These are phyloP conservation scores for Australoheros scitulus DNA, from an alignment of 2,113 vertebrate species.

Conservation along the genomic window DNA sequence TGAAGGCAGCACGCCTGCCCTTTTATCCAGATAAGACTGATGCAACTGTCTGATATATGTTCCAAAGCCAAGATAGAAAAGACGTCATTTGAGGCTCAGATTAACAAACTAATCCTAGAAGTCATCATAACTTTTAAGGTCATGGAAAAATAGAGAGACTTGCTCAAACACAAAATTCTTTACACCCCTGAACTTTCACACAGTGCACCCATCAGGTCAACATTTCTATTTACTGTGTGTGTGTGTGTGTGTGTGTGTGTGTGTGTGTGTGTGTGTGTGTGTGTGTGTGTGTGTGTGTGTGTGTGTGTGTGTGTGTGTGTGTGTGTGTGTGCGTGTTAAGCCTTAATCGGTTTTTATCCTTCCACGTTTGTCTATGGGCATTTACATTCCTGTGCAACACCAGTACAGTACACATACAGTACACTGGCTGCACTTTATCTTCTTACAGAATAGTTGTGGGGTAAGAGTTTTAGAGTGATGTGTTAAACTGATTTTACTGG, in stretches of 20 bases:
- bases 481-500: constrained; percentile 33
- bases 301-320: neutral
- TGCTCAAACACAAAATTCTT: neutral
- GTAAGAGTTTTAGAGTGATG: constrained; percentile 13
- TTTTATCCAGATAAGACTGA: neutral
- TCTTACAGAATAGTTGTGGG: neutral
- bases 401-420: neutral
- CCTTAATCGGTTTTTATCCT: neutral
- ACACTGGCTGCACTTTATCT: neutral
- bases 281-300: neutral
- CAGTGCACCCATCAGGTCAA: neutral
- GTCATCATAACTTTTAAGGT: neutral
- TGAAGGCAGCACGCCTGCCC: too few relatives aligned
- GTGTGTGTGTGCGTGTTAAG: too few relatives aligned
- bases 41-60: neutral
- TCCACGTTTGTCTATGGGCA: neutral
- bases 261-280: neutral
- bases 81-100: neutral
- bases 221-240: neutral
- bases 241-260: neutral
- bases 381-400: neutral
- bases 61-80: neutral
- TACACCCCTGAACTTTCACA: neutral
- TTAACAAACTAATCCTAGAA: neutral
- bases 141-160: constrained; percentile 1